A percentile compares a stretch with the other conserved stretches of the same genome.
Conservation (phyloP, 2,113 vertebrate genomes). For the Stigmatopora argus region DNA sequence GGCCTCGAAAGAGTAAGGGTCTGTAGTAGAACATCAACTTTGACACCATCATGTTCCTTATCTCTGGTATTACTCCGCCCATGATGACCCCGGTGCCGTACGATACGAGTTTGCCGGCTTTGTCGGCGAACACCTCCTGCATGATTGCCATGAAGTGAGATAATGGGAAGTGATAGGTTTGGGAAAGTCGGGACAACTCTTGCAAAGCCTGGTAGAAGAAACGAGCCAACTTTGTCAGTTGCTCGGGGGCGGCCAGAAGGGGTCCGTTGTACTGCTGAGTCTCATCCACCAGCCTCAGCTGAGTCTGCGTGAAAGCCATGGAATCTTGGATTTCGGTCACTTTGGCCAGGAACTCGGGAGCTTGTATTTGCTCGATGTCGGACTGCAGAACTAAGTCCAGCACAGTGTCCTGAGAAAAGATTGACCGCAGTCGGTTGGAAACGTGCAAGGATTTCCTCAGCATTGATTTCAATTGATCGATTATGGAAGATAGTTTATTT, state of each 20-base stretch:
- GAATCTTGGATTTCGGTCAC: conserved; percentile 52
- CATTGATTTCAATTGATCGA: not conserved
- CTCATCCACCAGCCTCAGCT: conserved; percentile 49
- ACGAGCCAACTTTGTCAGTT: conserved; percentile 48
- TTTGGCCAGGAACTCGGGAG: conserved; percentile 47
- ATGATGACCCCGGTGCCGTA: conserved; percentile 21
- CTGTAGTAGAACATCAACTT: conserved; percentile 62
- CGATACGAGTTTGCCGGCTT: conserved; percentile 17
- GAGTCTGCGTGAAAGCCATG: conserved; percentile 36
- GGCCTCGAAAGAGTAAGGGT: conserved; percentile 58
- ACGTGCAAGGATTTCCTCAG: not conserved
- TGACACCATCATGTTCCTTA: conserved; percentile 56
- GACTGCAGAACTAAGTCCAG: conserved; percentile 58
- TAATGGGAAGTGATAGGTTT: conserved; percentile 68
- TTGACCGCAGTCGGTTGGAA: not conserved
- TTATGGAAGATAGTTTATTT: not conserved
- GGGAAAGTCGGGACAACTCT: conserved; percentile 68
- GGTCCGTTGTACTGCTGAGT: conserved; percentile 41
- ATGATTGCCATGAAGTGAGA: conserved; percentile 51
- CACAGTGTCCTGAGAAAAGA: conserved; percentile 56
- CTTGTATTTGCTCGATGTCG: conserved; percentile 34
- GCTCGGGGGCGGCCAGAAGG: conserved; percentile 40
- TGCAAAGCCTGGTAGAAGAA: conserved; percentile 66
- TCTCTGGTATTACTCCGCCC: conserved; percentile 45
- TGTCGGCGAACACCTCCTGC: conserved; percentile 41